A percentile compares a stretch with the other conserved stretches of the same genome.
phyloP scores from a whole-genome alignment of 2,797 vertebrate genomes.

The Hypotaenidia philippensis region DNA sequence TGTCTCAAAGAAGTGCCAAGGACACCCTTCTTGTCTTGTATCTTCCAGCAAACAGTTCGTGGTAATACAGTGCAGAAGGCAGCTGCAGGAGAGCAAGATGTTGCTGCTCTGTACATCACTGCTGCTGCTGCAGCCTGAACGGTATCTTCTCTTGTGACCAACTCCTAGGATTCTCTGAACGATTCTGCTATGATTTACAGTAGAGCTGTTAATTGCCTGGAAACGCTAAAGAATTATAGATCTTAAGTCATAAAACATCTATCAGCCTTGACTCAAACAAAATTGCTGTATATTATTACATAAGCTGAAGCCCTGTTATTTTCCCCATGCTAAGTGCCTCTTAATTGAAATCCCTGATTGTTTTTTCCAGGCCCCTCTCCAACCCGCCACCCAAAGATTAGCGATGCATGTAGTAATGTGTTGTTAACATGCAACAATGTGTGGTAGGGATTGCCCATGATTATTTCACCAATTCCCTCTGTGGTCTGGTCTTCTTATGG shows the following conservation, averaged over 20 bases:
- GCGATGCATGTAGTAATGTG: background rate
- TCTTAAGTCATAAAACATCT: background rate
- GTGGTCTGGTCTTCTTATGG: background rate
- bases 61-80: background rate
- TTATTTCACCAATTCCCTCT: background rate
- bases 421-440: background rate
- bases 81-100: background rate
- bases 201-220: background rate
- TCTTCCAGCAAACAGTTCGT: background rate
- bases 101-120: background rate
- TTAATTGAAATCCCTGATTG: constrained; percentile 14
- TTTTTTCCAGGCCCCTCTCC: constrained; percentile 35
- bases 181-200: background rate
- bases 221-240: background rate
- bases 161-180: background rate
- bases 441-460: background rate
- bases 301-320: background rate
- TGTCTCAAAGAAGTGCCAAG: background rate
- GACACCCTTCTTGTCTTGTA: background rate
- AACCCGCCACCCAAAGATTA: background rate
- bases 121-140: background rate
- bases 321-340: background rate
- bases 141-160: background rate
- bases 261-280: background rate
- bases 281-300: background rate